A percentile compares a stretch with the other conserved stretches of the same genome.
Conservation (phyloP, 2,888 invertebrate species). For the Rhorus exstirpatorius region DNA sequence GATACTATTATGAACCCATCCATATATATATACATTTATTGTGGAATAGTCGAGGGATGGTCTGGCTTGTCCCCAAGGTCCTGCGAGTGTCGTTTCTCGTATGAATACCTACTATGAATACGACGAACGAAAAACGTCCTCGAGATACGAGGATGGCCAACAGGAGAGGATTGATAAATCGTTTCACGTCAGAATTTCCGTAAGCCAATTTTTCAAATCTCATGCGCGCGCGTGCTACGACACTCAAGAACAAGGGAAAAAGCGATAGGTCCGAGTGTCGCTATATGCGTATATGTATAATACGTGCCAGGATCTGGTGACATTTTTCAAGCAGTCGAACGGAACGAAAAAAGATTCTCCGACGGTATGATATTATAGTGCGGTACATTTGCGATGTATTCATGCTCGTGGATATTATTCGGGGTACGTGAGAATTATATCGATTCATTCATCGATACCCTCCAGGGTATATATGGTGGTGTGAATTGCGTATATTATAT, state of each 20-base stretch:
- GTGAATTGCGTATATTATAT: not conserved
- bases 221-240: slow-evolving; percentile 54
- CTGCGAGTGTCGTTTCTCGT: slow-evolving; percentile 64
- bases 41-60: slow-evolving; percentile 53
- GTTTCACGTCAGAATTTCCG: slow-evolving; percentile 82
- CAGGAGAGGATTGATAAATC: slow-evolving; percentile 82
- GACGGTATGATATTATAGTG: slow-evolving; percentile 1
- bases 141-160: slow-evolving; percentile 62
- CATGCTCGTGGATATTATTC: not conserved
- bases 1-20: slow-evolving; percentile 8
- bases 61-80: slow-evolving; percentile 66
- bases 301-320: slow-evolving; percentile 16
- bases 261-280: slow-evolving; percentile 62
- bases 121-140: slow-evolving; percentile 42
- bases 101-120: slow-evolving; percentile 62
- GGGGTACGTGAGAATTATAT: slow-evolving; percentile 20
- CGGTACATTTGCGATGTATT: not conserved
- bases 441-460: slow-evolving; percentile 31
- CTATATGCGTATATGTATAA: not conserved
- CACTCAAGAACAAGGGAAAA: slow-evolving; percentile 75
- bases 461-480: not conserved
- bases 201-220: slow-evolving; percentile 83
- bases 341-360: slow-evolving; percentile 77
- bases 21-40: slow-evolving; percentile 29
- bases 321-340: slow-evolving; percentile 84